These are phyloP conservation scores for Drosophila mayaguana DNA, from an alignment of 2,888 invertebrate species.

Conservation along the genomic window DNA sequence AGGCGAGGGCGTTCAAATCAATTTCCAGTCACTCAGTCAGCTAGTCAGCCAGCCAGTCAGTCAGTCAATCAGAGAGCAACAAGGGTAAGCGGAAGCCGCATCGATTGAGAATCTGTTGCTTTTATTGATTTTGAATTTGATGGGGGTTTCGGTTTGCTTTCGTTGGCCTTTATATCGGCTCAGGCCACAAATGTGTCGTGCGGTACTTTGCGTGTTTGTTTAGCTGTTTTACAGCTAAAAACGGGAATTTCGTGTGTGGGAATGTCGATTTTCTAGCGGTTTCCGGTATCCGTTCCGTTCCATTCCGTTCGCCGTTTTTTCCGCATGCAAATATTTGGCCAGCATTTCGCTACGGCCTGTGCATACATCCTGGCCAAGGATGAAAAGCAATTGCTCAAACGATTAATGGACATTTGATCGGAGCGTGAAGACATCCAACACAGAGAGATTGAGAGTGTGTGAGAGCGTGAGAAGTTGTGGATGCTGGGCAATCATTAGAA, in stretches of 20 bases:
- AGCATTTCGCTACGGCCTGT: conserved; percentile 7
- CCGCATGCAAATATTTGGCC: conserved; percentile 73
- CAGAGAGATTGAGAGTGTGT: conserved; percentile 13
- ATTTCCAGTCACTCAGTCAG: conserved; percentile 54
- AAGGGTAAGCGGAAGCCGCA: conserved; percentile 22
- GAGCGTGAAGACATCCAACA: conserved; percentile 56
- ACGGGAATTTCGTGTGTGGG: conserved; percentile 47
- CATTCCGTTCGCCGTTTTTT: conserved; percentile 64
- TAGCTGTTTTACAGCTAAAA: conserved; percentile 54
- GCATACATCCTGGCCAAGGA: conserved; percentile 34
- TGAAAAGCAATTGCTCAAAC: conserved; percentile 20
- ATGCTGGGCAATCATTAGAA: conserved; percentile 48
- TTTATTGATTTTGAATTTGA: conserved; percentile 49
- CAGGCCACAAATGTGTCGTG: conserved; percentile 5
- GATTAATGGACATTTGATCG: conserved; percentile 75
- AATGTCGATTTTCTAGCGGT: conserved; percentile 34
- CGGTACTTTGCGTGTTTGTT: conserved; percentile 43
- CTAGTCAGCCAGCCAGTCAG: conserved; percentile 1
- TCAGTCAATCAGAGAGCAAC: conserved; percentile 10
- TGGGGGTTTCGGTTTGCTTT: conserved; percentile 55
- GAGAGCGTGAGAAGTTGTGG: conserved; percentile 39
- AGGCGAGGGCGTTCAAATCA: conserved; percentile 63
- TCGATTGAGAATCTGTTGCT: conserved; percentile 67
- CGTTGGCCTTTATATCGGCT: conserved; percentile 27
- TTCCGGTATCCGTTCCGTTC: conserved; percentile 52